Evolutionary conservation across 1,140 invertebrate species (phyloP), one percentile per base, ranked within the genome.

Genomic region (Dryas iulia): DNA sequence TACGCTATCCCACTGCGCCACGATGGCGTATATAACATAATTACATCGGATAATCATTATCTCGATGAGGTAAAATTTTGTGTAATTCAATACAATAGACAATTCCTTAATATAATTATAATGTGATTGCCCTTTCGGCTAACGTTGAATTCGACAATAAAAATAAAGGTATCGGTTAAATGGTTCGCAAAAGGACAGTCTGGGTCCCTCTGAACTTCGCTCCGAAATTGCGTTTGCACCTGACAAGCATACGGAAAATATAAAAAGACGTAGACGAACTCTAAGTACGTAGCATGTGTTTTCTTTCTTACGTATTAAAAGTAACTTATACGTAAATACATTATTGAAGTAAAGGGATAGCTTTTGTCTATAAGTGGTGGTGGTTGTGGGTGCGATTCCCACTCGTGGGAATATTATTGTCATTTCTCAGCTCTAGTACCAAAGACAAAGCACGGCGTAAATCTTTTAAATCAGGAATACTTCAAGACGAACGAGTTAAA

Each of bases 211-310:
- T 67, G 23, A 59, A 71, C 21, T 71, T 60, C 39, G 72, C 65
- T 63, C 60, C 62, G 66, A 79, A 80, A 85, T 83, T 76, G 80
- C 75, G 68, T 64, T 74, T 81, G 78, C 78, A 84, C 80, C 80
- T 82, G 81, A 78, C 78, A 67, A 72, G 76, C 52, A 63, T 63
- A 28, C 52, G 28, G 71, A 70, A 65, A 54, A 52, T 57, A 25
- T 65, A 28, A 53, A 47, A 47, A 47, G 39, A n/a, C n/a, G n/a
- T 2, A 8, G 39, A 10, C 18, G 39, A 10, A 21, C 8, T 21
- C 39, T 47, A 47, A 47, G 7, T 3, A 47, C 39, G 18, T 47
- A 47, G 18, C 18, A 47, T 47, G 8, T 21, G 14, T 10, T 10
- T 21, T 47, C 7, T 47, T 47, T 21, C 7, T 47, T 47, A 47